A percentile compares a stretch with the other conserved stretches of the same genome.
Conservation (phyloP, 2,888 invertebrate species). For the Lypha dubia region DNA sequence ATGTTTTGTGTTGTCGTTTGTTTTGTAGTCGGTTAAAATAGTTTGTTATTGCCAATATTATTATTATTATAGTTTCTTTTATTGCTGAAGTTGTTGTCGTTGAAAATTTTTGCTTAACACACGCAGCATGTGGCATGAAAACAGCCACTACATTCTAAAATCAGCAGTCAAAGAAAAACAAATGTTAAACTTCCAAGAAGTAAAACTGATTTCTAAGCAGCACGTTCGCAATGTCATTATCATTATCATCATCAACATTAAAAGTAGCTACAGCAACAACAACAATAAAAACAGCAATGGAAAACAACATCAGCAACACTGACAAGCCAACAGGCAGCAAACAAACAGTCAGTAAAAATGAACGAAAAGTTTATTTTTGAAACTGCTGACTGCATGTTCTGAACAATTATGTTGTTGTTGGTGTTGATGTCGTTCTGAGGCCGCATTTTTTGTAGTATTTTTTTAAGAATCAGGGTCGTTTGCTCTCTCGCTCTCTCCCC, state of each 20-base stretch:
- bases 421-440: constrained; percentile 23
- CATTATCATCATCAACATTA: constrained; percentile 54
- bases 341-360: constrained; percentile 21
- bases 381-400: constrained; percentile 63
- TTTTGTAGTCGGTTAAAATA: constrained; percentile 64
- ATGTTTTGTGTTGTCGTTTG: constrained; percentile 59
- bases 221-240: constrained; percentile 70
- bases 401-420: constrained; percentile 29
- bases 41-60: constrained; percentile 57
- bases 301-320: constrained; percentile 57
- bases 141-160: constrained; percentile 64
- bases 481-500: neutral
- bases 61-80: constrained; percentile 14
- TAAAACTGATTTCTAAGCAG: constrained; percentile 67
- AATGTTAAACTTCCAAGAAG: constrained; percentile 65
- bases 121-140: constrained; percentile 68
- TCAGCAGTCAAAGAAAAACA: constrained; percentile 38
- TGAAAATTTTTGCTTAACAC: constrained; percentile 52
- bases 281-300: constrained; percentile 38
- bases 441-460: constrained; percentile 22
- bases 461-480: constrained; percentile 63
- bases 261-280: neutral
- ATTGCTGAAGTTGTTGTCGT: constrained; percentile 39
- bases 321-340: constrained; percentile 43
- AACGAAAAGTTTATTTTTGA: constrained; percentile 39